Base-by-base conservation (phyloP, 2,888 invertebrate species). In the Noctua janthe region DNA sequence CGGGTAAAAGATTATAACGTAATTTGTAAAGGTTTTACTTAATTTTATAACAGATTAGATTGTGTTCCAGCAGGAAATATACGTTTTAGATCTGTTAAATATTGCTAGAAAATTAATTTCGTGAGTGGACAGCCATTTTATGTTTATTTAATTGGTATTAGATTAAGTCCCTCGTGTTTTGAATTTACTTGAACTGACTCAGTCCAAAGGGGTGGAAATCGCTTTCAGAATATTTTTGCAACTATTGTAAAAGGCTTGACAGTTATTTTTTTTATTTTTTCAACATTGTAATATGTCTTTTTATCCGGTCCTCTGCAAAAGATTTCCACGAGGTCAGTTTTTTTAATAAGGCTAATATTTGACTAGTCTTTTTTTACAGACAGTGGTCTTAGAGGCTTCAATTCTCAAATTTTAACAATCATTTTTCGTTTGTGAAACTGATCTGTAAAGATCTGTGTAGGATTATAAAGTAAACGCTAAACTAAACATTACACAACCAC, bases 1-100 rank as follows among this genome's bases (percentile, higher is more conserved):
- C 20, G 66, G 15, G 29, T 54, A 51, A 71, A 74, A 84, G 47
- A 80, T 84, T 74, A 54, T 62, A 71, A 84, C 15, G 67, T 84
- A 73, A 79, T 84, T 82, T 82, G 70, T 43, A 82, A 84, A 51
- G 82, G 80, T 84, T 74, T 64, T 47, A 70, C 84, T 59, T 79
- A 79, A 82, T 79, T 79, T 70, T 73, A 47, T 39, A 72, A 72
- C 20, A 72, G 84, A 83, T 82, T 72, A 73, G 79, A 82, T 82
- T 84, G 35, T 56, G 72, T 69, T n/a, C 5, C 15, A 23, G 29
- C 1, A 56, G 2, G 39, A 64, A 70, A 47, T 64, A 39, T 72
- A 70, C 3, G 62, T 11, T 62, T 64, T 23, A 23, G 1, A n/a
- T 47, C n/a, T 15, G 62, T 78, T 10, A 83, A 69, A 71, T 77